phyloP scores from a whole-genome alignment of 2,113 vertebrate species.

The Tetraodon nigroviridis region DNA sequence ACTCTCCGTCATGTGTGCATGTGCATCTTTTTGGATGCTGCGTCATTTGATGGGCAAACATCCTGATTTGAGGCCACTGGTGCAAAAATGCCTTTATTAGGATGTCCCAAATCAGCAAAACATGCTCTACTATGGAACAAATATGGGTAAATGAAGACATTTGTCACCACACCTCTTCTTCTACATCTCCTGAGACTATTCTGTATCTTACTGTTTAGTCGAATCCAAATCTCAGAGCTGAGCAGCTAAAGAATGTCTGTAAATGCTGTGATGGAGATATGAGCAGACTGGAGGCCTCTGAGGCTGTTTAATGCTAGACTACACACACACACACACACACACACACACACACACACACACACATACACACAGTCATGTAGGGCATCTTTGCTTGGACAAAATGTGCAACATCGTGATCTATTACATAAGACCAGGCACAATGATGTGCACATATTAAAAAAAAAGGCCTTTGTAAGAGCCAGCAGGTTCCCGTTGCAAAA shows the following conservation, averaged over 20 bases:
- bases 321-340: not conserved
- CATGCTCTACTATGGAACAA: too few relatives aligned
- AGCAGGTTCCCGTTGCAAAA: slow-evolving; percentile 15
- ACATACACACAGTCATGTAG: not conserved
- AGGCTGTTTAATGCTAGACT: not conserved
- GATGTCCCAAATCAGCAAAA: too few relatives aligned
- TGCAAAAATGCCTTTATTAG: not conserved
- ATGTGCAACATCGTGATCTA: not conserved
- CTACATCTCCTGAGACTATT: too few relatives aligned
- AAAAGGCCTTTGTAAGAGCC: not conserved
- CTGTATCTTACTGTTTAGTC: too few relatives aligned
- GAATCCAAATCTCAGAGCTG: not conserved
- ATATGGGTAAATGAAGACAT: too few relatives aligned
- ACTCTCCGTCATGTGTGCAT: too few relatives aligned
- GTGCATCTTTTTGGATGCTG: not conserved
- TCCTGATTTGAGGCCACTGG: not conserved
- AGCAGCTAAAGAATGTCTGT: slow-evolving; percentile 35
- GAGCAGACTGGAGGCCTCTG: slow-evolving; percentile 14
- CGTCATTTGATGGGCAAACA: not conserved
- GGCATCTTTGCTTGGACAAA: not conserved
- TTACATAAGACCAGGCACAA: slow-evolving; percentile 20
- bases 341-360: slow-evolving; percentile 1
- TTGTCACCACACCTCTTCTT: too few relatives aligned
- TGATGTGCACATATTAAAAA: not conserved
- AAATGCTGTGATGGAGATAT: slow-evolving; percentile 21